Base-by-base conservation (phyloP, 2,797 vertebrate species). In the Ctenopoma kingsleyae region DNA sequence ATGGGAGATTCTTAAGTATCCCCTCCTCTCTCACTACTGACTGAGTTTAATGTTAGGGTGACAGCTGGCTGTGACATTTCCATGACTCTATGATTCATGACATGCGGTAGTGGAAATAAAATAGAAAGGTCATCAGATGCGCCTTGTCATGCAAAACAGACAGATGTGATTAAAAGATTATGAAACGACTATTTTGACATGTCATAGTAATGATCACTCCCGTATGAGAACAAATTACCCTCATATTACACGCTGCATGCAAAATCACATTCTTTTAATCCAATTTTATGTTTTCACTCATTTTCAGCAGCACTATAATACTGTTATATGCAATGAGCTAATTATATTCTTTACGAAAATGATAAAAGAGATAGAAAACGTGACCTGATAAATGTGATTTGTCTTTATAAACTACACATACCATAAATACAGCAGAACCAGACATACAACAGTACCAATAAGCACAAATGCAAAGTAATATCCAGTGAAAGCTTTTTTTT, bases 111-210 rank as follows among this genome's bases (percentile, higher is more conserved):
- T 8, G 27, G 8, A 11, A 51, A 40, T 47, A 63, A 40, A 61
- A 57, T 3, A 41, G 10, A 82, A 87, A 91, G 89, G 82, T 90
- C 86, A 88, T 73, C 41, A 60, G 46, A 77, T 59, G 78, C 40
- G 71, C 43, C 48, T 62, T 13, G 52, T 57, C 79, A 71, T 76
- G 84, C 78, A 77, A 75, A 82, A 81, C 75, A 71, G 53, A 85
- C 44, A 53, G 48, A 75, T 55, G 58, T 54, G 56, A 85, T 65
- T 76, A 76, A 80, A 59, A 66, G 71, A 81, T 84, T 69, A 68
- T 47, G 22, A 52, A 63, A 62, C 0, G 3, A 46, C 22, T 62
- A 36, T 68, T 80, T 59, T 74, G 48, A 84, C 63, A 59, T 4
- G 76, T 47, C 51, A 13, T 17, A 68, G 56, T 46, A 49, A 80